Evolutionary conservation across 2,797 vertebrate species (phyloP).

Genomic region (Diceros bicornis): DNA sequence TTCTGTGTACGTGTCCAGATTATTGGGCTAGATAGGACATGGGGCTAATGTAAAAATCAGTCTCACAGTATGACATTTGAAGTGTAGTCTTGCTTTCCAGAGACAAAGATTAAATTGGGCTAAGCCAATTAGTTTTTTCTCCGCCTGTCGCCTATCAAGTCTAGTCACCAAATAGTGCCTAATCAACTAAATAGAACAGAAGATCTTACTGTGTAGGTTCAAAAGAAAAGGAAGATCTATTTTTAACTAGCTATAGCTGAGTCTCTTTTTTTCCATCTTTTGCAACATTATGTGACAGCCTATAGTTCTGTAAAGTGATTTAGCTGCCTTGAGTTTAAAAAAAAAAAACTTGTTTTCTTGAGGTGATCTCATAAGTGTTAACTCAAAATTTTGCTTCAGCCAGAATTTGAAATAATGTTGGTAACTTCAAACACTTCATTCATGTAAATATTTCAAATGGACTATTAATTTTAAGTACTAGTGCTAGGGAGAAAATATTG

Average conservation of each 20-base stretch:
- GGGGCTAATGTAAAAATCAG: neutral
- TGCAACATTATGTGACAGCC: neutral
- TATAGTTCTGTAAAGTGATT: constrained; percentile 32
- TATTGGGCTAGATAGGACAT: neutral
- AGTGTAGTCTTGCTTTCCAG: constrained; percentile 34
- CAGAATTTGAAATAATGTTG: constrained; percentile 81
- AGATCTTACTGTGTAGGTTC: constrained; percentile 74
- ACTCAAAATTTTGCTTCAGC: constrained; percentile 62
- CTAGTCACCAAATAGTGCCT: constrained; percentile 74
- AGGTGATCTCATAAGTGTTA: constrained; percentile 60
- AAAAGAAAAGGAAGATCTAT: constrained; percentile 65
- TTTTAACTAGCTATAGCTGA: constrained; percentile 56
- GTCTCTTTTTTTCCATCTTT: neutral
- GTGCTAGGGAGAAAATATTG: constrained; percentile 32
- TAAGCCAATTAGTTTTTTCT: constrained; percentile 50
- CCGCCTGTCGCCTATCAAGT: constrained; percentile 53
- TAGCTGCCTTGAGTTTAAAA: constrained; percentile 15
- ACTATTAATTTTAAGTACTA: constrained; percentile 67
- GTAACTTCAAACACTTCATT: constrained; percentile 75
- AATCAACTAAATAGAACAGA: constrained; percentile 81
- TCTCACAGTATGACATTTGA: neutral
- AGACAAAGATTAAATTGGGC: neutral
- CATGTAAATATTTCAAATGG: constrained; percentile 76
- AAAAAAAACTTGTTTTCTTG: constrained; percentile 70
- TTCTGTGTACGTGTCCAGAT: neutral